phyloP scores from a whole-genome alignment of 1,140 invertebrate species.

The Bombus cullumanus region DNA sequence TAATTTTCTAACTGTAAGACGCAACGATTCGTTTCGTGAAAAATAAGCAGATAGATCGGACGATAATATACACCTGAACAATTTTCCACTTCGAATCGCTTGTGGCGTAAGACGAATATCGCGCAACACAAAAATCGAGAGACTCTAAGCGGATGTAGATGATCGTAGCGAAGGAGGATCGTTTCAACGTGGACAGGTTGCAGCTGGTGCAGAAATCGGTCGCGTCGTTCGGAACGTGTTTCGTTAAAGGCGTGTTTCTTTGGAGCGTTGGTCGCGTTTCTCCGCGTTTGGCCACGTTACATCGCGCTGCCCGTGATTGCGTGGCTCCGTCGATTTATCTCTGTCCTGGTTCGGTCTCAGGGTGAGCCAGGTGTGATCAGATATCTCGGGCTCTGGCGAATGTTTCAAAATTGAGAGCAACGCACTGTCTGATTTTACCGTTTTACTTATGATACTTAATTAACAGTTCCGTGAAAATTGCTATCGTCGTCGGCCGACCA shows the following conservation, averaged over 20 bases:
- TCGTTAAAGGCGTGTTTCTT: background rate
- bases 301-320: background rate
- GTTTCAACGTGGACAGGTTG: background rate
- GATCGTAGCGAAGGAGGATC: background rate
- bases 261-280: background rate
- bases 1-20: too few relatives aligned
- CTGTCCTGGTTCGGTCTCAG: constrained; percentile 7
- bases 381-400: background rate
- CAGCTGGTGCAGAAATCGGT: background rate
- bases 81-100: too few relatives aligned
- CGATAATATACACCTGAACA: too few relatives aligned
- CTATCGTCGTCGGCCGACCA: background rate
- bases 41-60: too few relatives aligned
- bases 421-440: background rate
- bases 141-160: too few relatives aligned
- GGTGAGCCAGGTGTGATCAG: constrained; percentile 17
- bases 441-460: constrained; percentile 10
- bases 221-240: background rate
- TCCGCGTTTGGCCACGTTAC: constrained; percentile 3
- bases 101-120: background rate
- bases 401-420: constrained; percentile 16
- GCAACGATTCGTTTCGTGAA: too few relatives aligned
- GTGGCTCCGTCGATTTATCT: constrained; percentile 8
- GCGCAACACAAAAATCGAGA: too few relatives aligned
- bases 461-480: background rate